Evolutionary conservation across 2,888 invertebrate species (phyloP).

Genomic region (Pristionchus exspectatus): DNA sequence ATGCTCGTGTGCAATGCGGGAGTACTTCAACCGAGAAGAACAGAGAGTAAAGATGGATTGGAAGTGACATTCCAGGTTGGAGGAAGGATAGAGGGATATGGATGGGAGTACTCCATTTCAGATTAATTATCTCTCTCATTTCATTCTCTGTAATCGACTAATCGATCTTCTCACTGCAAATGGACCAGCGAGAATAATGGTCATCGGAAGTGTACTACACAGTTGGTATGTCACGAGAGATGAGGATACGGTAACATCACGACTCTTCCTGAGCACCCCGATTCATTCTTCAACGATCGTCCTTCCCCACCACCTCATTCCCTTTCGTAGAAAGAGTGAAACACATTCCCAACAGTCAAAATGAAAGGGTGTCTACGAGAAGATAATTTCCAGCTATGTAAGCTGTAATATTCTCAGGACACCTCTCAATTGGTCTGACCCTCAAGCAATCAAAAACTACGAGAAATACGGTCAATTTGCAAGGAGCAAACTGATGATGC

Average conservation of each 20-base stretch:
- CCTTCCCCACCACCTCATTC: neutral
- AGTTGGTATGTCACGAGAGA: slow-evolving; percentile 67
- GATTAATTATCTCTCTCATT: slow-evolving; percentile 78
- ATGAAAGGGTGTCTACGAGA: neutral
- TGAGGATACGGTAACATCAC: too few species aligned
- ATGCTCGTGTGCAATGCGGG: slow-evolving; percentile 76
- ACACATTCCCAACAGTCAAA: neutral
- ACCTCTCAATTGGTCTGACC: slow-evolving; percentile 73
- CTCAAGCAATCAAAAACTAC: slow-evolving; percentile 74
- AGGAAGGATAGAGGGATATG: neutral
- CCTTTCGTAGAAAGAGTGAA: neutral
- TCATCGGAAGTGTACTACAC: slow-evolving; percentile 78
- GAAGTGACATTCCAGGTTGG: slow-evolving; percentile 76
- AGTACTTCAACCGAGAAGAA: slow-evolving; percentile 69
- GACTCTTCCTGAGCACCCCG: too few species aligned
- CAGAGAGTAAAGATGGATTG: slow-evolving; percentile 72
- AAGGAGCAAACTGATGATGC: slow-evolving; percentile 77
- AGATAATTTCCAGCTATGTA: neutral
- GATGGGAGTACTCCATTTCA: slow-evolving; percentile 58
- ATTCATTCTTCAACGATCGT: too few species aligned
- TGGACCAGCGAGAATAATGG: slow-evolving; percentile 70
- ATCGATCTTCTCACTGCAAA: slow-evolving; percentile 69
- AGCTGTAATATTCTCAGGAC: slow-evolving; percentile 59
- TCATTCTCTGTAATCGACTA: slow-evolving; percentile 71
- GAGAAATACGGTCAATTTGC: slow-evolving; percentile 78